A percentile compares a stretch with the other conserved stretches of the same genome.
phyloP scores from a whole-genome alignment of 2,113 vertebrate genomes.

The Dipodomys merriami region DNA sequence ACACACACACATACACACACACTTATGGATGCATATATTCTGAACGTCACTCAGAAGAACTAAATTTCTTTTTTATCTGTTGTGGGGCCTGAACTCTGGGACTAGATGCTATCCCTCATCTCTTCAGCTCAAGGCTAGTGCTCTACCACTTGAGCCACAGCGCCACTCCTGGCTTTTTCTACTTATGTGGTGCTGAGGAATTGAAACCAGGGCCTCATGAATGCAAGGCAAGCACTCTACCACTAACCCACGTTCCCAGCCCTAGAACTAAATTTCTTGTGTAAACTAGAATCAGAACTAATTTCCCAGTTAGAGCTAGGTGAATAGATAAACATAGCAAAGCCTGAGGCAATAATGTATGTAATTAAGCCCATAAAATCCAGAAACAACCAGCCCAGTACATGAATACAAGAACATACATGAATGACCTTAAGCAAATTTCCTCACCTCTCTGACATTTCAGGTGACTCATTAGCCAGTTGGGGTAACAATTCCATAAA shows the following conservation, averaged over 20 bases:
- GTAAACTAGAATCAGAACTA: not conserved
- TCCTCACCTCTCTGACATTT: conserved; percentile 36
- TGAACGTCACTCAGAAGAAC: not conserved
- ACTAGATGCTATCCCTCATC: no score
- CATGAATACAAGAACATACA: not conserved
- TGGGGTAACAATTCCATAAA: not conserved
- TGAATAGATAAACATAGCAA: not conserved
- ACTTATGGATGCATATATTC: not conserved
- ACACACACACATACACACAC: not conserved
- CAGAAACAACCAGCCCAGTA: not conserved
- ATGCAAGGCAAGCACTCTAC: no score
- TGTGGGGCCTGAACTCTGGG: no score
- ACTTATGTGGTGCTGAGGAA: no score
- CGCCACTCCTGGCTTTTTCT: no score
- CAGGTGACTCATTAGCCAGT: not conserved
- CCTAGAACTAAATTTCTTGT: not conserved
- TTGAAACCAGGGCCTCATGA: no score
- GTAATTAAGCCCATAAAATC: not conserved
- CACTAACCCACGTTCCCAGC: no score
- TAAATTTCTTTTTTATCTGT: not conserved
- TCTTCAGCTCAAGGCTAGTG: no score
- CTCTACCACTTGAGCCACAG: no score
- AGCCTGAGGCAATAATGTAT: not conserved
- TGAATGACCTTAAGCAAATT: not conserved
- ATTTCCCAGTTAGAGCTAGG: not conserved